Evolutionary conservation across 2,888 invertebrate genomes (phyloP), one percentile per base, ranked within the genome.

Genomic region (Nebria brevicollis): DNA sequence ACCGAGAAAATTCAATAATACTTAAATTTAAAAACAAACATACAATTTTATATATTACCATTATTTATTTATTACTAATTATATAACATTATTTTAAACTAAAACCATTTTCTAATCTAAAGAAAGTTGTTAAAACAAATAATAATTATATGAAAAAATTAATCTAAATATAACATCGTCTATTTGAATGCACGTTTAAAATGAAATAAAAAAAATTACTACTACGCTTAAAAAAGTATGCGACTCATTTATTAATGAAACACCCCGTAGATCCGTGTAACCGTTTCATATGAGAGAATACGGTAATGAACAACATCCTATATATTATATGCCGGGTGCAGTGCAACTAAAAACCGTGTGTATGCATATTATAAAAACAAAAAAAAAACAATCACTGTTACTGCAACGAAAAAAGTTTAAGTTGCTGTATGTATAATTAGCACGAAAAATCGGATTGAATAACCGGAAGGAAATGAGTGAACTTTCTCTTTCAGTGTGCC

Each of bases 201-300:
- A 13, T 54, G 2, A 11, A 54, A 54, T 2, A 2, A 7, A 54
- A 54, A 54, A 54, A 54, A 54, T 54, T 1, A 6, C 54, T 54
- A 13, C 54, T 8, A 54, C 54, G 8, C 8, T 54, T 54, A 54
- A 54, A 54, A 54, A 54, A 54, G 11, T 8, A 54, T 54, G 7
- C 54, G 13, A 54, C 6, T 54, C 54, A 7, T 54, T 54, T 70
- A 26, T 70, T 70, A 70, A 26, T 34, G 11, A 70, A 70, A 70
- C 70, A 26, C 70, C 70, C 70, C 70, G 70, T 70, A 70, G 8
- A 70, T 70, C 70, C 70, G 70, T 34, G 20, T 20, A 70, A 25
- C 25, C 70, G 70, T 70, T 70, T 15, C 70, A 70, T 25, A 13
- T 70, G 26, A 70, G 26, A 34, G 70, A n/a, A 4, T 34, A 25